These are phyloP conservation scores for Pica pica DNA, from an alignment of 2,113 vertebrate species.

Conservation along the genomic window DNA sequence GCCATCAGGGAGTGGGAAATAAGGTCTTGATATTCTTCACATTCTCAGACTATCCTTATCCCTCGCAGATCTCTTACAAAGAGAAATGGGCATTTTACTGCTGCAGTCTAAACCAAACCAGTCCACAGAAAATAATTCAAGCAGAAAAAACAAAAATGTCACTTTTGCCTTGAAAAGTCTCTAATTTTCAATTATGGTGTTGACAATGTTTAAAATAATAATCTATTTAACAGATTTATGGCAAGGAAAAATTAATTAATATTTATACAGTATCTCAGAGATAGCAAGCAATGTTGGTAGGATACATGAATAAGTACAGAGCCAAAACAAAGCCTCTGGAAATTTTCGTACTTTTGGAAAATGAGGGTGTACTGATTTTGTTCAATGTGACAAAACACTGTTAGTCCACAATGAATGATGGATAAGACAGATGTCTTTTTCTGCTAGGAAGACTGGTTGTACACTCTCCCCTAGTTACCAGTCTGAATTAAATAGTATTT, in stretches of 20 bases:
- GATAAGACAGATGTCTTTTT: not conserved
- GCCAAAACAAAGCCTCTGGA: not conserved
- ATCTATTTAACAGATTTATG: not conserved
- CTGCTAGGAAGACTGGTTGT: not conserved
- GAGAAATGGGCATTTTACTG: not conserved
- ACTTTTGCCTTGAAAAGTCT: not conserved
- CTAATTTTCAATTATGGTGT: not conserved
- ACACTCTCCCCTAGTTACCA: not conserved
- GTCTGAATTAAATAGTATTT: conserved; percentile 8
- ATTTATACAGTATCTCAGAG: not conserved
- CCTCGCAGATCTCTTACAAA: not conserved
- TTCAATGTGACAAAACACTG: not conserved
- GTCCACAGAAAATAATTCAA: not conserved
- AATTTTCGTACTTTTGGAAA: not conserved
- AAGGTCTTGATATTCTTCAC: not conserved
- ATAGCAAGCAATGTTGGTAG: not conserved
- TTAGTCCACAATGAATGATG: not conserved
- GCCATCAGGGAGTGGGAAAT: not conserved
- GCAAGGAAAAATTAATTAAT: not conserved
- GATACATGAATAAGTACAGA: not conserved
- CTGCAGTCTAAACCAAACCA: not conserved
- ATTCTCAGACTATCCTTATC: not conserved
- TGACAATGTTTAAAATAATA: not conserved
- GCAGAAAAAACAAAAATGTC: not conserved
- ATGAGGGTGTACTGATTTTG: not conserved